Conservation (phyloP, 2,797 vertebrate species). For the Peromyscus melanophrys region DNA sequence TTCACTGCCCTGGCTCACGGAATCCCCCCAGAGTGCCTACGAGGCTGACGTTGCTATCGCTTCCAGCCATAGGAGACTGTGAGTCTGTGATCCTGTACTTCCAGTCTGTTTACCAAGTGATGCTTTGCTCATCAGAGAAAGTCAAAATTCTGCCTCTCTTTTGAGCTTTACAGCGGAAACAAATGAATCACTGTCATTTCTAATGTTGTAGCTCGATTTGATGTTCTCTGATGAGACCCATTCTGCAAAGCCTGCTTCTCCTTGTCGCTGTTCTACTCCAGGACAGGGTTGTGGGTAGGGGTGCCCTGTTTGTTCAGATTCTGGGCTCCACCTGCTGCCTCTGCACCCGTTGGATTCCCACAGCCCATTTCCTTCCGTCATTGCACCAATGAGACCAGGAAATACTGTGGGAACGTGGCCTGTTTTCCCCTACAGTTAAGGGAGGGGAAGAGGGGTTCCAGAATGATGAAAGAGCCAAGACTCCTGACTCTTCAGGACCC, state of each 20-base stretch:
- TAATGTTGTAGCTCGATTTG: constrained; percentile 16
- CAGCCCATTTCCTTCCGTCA: neutral
- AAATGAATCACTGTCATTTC: constrained; percentile 76
- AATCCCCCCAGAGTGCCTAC: neutral
- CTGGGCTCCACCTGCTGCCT: neutral
- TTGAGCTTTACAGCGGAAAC: constrained; percentile 66
- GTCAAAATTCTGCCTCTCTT: constrained; percentile 65
- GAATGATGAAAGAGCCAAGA: neutral
- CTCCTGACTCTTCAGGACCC: neutral
- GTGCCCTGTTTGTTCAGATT: neutral
- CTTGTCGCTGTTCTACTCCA: neutral
- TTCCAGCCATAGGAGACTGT: neutral
- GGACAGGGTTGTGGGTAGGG: neutral
- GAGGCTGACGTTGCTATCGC: neutral
- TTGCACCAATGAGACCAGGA: neutral
- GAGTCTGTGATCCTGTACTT: neutral
- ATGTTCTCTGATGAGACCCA: constrained; percentile 48
- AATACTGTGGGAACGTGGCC: neutral
- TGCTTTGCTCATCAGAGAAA: constrained; percentile 53
- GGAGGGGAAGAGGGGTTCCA: neutral
- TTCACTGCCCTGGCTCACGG: neutral
- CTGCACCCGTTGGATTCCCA: neutral
- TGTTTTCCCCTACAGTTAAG: neutral
- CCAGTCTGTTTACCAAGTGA: constrained; percentile 50
- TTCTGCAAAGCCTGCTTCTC: constrained; percentile 9